Evolutionary conservation across 2,888 invertebrate species (phyloP), one percentile per base, ranked within the genome.

Genomic region (Drosophila ochracea): DNA sequence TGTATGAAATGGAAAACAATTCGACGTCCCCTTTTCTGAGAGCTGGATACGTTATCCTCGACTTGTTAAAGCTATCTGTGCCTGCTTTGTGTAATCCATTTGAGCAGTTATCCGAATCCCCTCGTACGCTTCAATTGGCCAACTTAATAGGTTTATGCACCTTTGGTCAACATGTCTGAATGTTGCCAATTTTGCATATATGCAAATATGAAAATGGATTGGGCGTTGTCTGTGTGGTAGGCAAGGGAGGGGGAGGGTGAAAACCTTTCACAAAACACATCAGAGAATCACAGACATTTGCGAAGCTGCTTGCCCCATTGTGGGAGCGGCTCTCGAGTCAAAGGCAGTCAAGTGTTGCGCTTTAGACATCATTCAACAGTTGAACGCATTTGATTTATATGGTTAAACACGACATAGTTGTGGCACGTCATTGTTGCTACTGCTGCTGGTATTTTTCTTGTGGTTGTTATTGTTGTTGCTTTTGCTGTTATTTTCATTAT

Each of bases 371-470:
- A 86, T 91, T 91, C 80, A 86, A 88, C 91, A 85, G 91, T 64
- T 90, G 89, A 91, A 91, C 78, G 86, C 77, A 57, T 90, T 90
- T 83, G 90, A 90, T 88, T 89, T 88, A 90, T 91, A 80, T 85
- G 90, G 88, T 73, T 90, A 88, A 80, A 41, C 90, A 91, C 82
- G 80, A 80, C 87, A 83, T n/a, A 11, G 37, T 25, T 86, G 86
- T 78, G 76, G 81, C 84, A 80, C 73, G 89, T 59, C 53, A 54
- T 35, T 54, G 50, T 66, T 69, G 54, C 50, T 9, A 30, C 57
- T 57, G 25, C 11, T 28, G 9, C 39, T 67, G 61, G 41, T 21
- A 11, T 21, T 21, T 43, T 43, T 2, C 39, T 74, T 21, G 16
- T 21, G 11, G n/a, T 64, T 70, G 62, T 58, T 33, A 11, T 11